Evolutionary conservation across 2,113 vertebrate genomes (phyloP), one percentile per base, ranked within the genome.

Genomic region (Rhinogobius similis): DNA sequence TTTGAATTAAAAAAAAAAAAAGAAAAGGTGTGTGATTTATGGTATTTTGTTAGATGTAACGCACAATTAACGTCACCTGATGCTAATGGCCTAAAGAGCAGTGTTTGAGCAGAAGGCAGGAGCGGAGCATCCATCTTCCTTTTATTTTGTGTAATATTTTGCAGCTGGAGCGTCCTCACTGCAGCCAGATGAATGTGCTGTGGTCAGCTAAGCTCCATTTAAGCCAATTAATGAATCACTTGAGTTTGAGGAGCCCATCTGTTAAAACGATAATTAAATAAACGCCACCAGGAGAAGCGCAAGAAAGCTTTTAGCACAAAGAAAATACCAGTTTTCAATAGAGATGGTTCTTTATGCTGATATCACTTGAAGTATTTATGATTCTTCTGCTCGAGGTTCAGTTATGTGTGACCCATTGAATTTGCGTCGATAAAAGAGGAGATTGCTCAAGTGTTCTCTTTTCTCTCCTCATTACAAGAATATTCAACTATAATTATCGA

Each of bases 201-300:
- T 55, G 75, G 63, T 67, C 48, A 72, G 21, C 21, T 11, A 13
- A 44, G 46, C 55, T 11, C 62, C 26, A 62, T 46, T 46, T 66
- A 26, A 55, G 11, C 27, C 21, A 46, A 46, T 67, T 29, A 61
- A 46, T 64, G 52, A 43, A 32, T 71, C 3, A 38, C 70, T 53
- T 62, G 11, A 62, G 16, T 63, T 53, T 62, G 48, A 20, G n/a
- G 5, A 44, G 56, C 27, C 44, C 63, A 62, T 67, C 68, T 72
- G 68, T 18, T 55, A 44, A 55, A 23, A 13, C 46, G 55, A 24
- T 52, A 21, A 76, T 62, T 27, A 61, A 44, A 52, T 36, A n/a
- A 36, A 66, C 23, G 16, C 24, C 3, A 63, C 10, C 1, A 59
- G 13, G 38, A 48, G 36, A 61, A 36, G 58, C 38, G 58, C 18